Conservation (phyloP, 2,797 vertebrate genomes). For the Pogoniulus pusillus region DNA sequence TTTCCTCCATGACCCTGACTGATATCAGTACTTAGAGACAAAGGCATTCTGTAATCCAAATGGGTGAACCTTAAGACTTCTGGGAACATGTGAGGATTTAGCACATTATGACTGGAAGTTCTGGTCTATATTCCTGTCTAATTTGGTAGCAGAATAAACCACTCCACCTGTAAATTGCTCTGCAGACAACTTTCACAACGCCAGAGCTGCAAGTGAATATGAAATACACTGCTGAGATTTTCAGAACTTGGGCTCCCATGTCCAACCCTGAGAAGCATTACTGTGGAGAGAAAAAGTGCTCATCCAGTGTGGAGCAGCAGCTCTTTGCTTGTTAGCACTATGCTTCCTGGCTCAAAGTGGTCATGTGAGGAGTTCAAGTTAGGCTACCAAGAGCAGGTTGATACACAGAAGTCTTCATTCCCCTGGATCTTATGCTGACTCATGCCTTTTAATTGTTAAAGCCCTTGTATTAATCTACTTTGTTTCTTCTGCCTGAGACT, state of each 20-base stretch:
- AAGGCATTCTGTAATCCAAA: background rate
- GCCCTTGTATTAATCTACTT: slow-evolving; percentile 16
- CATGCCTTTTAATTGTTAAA: background rate
- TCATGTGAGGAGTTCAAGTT: slow-evolving; percentile 3
- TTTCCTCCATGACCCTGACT: background rate
- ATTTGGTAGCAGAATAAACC: background rate
- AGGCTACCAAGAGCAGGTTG: slow-evolving; percentile 37
- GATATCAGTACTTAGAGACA: background rate
- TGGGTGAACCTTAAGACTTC: background rate
- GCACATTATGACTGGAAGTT: background rate
- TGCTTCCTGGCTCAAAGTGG: background rate
- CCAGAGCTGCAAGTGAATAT: background rate
- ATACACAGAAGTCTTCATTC: slow-evolving; percentile 1
- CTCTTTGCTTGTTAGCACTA: background rate
- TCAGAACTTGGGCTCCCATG: background rate
- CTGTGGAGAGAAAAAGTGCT: background rate
- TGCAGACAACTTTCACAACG: background rate
- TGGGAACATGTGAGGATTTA: background rate
- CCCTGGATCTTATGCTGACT: background rate
- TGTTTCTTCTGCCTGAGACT: slow-evolving; percentile 5
- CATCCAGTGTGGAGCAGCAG: background rate
- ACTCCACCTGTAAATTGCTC: background rate
- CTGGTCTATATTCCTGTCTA: background rate
- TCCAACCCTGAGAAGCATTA: background rate
- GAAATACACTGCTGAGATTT: background rate